Evolutionary conservation across 2,797 vertebrate species (phyloP).

Genomic region (Telmatherina bonti): DNA sequence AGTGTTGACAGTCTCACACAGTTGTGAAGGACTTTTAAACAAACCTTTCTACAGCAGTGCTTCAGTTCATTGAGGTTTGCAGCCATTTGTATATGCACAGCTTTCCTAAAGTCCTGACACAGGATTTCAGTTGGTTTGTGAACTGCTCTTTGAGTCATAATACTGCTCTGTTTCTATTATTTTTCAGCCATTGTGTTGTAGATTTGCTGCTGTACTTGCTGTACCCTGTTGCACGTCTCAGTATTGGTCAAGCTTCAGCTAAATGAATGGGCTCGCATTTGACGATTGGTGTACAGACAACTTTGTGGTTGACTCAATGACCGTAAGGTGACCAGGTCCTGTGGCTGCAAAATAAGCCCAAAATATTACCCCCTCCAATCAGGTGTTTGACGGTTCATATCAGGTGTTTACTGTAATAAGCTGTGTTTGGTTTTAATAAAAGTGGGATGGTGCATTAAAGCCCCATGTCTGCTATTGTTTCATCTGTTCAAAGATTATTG

Average conservation of each 20-base stretch:
- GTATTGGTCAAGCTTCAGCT: neutral
- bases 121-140: neutral
- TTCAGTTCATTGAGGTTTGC: neutral
- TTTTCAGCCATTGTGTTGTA: neutral
- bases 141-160: neutral
- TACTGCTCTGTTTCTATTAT: neutral
- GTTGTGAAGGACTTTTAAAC: neutral
- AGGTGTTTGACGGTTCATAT: neutral
- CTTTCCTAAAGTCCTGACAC: neutral
- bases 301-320: neutral
- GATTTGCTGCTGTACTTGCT: neutral
- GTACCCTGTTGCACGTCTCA: neutral
- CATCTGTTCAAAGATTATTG: neutral
- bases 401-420: too few species aligned
- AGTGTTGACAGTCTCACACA: neutral
- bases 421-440: neutral
- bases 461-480: neutral
- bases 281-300: neutral
- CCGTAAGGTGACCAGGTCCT: neutral
- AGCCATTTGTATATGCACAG: neutral
- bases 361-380: neutral
- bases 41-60: neutral
- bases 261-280: neutral
- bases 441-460: too few species aligned
- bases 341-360: neutral